Evolutionary conservation across 2,113 vertebrate genomes (phyloP), one percentile per base, ranked within the genome.

Genomic region (Oophaga pumilio): DNA sequence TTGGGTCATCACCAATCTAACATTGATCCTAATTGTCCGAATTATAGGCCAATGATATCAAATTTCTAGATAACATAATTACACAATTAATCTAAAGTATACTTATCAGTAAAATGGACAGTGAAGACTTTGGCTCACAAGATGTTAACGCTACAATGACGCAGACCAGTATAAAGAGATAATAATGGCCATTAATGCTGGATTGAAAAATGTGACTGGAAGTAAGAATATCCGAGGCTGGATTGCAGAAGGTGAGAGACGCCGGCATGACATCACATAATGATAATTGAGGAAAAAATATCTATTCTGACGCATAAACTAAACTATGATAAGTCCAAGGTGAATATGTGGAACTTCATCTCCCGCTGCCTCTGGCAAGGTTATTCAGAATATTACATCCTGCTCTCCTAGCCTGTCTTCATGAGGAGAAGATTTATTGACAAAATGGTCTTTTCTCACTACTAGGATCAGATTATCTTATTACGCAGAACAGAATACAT

Each of bases 301-400:
- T 73, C 20, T 7, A 8, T 50, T 9, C 22, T 85, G 84, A 76
- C 52, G 57, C 73, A 77, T 50, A 43, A 22, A 52, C 33, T 3
- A 60, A 74, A 64, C 73, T 64, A 77, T 76, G 64, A 24, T 66
- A 76, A 73, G 28, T 15, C 59, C 22, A n/a, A 24, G 50, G 56
- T 79, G 76, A 53, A 71, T 69, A 68, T 69, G 24, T 59, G 49
- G 24, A 80, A 57, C 26, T 24, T 73, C n/a, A 13, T 73, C 43
- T 87, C 80, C 10, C 60, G 24, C 56, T 82, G 79, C 85, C 85
- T 81, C 62, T 14, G 50, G 66, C 62, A 71, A 24, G 73, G 53
- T 78, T 86, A 50, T 49, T 85, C 73, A 64, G 49, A 76, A 77
- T 59, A 71, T 71, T 73, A 71, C 52, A 82, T 82, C 80, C 69